Conservation (phyloP, 2,888 invertebrate species). For the Tetropium fuscum region DNA sequence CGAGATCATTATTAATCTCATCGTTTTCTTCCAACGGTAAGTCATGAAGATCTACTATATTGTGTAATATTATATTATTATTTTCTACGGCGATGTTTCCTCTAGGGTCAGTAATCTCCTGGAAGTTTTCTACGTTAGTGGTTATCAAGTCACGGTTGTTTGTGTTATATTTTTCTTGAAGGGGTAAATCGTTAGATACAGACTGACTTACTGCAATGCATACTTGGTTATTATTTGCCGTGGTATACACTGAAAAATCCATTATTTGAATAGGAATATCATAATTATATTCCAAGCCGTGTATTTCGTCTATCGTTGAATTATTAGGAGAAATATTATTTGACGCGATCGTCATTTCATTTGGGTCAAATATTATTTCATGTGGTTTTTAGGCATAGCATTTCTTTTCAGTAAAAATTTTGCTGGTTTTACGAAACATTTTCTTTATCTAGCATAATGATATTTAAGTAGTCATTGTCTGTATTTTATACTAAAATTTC, state of each 20-base stretch:
- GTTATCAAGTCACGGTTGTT: background rate
- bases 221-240: background rate
- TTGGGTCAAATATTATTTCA: background rate
- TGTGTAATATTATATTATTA: constrained; percentile 2
- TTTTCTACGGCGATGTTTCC: background rate
- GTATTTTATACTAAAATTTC: background rate
- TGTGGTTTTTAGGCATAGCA: background rate
- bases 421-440: background rate
- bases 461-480: background rate
- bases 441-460: background rate
- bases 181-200: background rate
- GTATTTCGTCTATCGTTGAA: no score
- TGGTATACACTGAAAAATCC: background rate
- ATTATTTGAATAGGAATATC: background rate
- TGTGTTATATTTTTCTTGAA: background rate
- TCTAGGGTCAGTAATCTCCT: constrained; percentile 1
- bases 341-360: background rate
- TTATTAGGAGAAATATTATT: background rate
- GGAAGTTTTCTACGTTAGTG: background rate
- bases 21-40: background rate
- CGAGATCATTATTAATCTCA: constrained; percentile 1
- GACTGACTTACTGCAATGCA: no score
- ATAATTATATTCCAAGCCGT: background rate
- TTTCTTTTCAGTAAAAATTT: background rate
- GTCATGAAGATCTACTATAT: background rate